These are phyloP conservation scores for Artemia franciscana DNA, from an alignment of 1,140 invertebrate genomes.

Conservation along the genomic window DNA sequence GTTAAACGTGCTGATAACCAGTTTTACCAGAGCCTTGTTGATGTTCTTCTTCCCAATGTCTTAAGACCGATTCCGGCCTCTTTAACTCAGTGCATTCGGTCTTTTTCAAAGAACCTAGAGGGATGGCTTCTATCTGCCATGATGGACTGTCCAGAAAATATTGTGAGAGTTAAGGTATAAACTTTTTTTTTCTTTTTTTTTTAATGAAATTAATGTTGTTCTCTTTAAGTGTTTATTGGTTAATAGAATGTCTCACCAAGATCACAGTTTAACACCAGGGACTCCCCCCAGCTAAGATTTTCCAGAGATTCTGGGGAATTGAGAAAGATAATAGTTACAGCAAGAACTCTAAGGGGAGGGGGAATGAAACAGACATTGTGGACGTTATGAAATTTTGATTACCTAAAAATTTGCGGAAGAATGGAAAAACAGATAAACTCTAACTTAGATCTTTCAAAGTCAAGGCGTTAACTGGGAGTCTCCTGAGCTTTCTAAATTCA, in stretches of 20 bases:
- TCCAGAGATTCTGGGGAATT: background rate
- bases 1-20: slow-evolving; percentile 60
- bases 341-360: background rate
- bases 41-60: slow-evolving; percentile 87
- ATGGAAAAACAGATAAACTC: too few relatives aligned
- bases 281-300: too few relatives aligned
- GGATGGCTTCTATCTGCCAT: slow-evolving; percentile 65
- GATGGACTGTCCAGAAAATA: slow-evolving; percentile 54
- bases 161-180: slow-evolving; percentile 53
- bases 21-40: slow-evolving; percentile 88
- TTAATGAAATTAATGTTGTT: too few relatives aligned
- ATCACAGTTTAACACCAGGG: too few relatives aligned
- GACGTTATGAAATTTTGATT: too few relatives aligned
- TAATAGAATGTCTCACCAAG: slow-evolving; percentile 8
- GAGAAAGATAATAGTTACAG: background rate
- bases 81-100: slow-evolving; percentile 74
- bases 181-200: slow-evolving; percentile 3
- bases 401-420: too few relatives aligned
- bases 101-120: slow-evolving; percentile 78
- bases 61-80: slow-evolving; percentile 78
- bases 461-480: too few relatives aligned
- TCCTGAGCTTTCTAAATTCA: too few relatives aligned
- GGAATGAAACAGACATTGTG: background rate
- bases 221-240: too few relatives aligned
- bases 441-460: too few relatives aligned